Evolutionary conservation across 2,113 vertebrate genomes (phyloP), one percentile per base, ranked within the genome.

Genomic region (Eublepharis macularius): DNA sequence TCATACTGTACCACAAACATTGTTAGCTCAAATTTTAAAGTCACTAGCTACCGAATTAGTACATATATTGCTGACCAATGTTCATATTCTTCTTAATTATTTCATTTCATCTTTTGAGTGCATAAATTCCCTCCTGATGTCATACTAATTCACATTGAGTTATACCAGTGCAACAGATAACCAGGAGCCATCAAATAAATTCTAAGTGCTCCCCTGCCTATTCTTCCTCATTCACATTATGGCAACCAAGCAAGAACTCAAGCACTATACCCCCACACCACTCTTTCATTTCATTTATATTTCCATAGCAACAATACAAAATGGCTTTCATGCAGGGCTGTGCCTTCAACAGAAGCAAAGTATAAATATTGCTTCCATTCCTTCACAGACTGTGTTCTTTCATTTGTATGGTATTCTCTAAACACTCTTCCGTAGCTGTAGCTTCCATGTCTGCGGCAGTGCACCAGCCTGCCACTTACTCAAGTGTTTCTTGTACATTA

Each of bases 1-100:
- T n/a, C n/a, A n/a, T n/a, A n/a, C n/a, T n/a, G n/a, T n/a, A n/a
- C n/a, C n/a, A n/a, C n/a, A n/a, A n/a, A n/a, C n/a, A n/a, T n/a
- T n/a, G n/a, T n/a, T n/a, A n/a, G n/a, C n/a, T 60, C 6, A 8
- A 45, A 80, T 41, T 54, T 26, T 79, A 85, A 36, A 57, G 87
- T 13, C 4, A 8, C 78, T 0, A 0, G n/a, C 39, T 47, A 11
- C 34, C n/a, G 21, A 49, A n/a, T 43, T 76, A 19, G 11, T 11
- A 3, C 0, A 0, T 69, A 76, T 87, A 19, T 72, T 78, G 76
- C 43, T 43, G 9, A 26, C 45, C 66, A 49, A 29, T 49, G 1
- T 39, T 4, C 9, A 12, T 72, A 2, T 39, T 85, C 78, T n/a
- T 57, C 49, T 36, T 26, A 7, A 17, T 21, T 4, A 49, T 84